Conservation (phyloP, 2,888 invertebrate species). For the Cryptus viduatorius region DNA sequence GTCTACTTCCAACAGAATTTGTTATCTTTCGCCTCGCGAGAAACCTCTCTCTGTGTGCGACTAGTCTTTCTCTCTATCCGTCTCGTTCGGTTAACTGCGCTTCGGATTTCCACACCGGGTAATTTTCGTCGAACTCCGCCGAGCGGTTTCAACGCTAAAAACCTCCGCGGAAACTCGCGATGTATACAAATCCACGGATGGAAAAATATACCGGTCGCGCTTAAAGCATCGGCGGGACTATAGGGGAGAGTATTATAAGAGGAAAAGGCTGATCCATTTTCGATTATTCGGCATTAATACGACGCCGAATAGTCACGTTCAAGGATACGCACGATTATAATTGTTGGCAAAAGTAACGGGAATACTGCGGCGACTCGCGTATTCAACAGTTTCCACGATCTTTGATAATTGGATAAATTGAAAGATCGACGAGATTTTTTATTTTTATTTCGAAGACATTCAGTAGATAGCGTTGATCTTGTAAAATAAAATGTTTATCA, state of each 20-base stretch:
- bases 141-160: not conserved
- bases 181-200: conserved; percentile 45
- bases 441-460: too few relatives aligned
- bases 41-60: not conserved
- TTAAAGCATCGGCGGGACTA: not conserved
- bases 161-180: conserved; percentile 5
- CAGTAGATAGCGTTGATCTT: too few relatives aligned
- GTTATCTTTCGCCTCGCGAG: conserved; percentile 36
- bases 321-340: conserved; percentile 20
- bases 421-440: too few relatives aligned
- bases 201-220: conserved; percentile 57
- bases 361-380: not conserved
- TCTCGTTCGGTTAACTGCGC: conserved; percentile 25
- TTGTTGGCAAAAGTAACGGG: not conserved
- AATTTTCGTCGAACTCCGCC: conserved; percentile 51
- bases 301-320: conserved; percentile 53
- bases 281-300: conserved; percentile 15
- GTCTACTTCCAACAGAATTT: conserved; percentile 48
- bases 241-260: not conserved
- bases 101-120: not conserved
- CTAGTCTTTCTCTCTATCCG: not conserved
- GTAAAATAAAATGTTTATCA: too few relatives aligned
- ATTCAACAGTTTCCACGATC: not conserved
- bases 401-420: too few relatives aligned
- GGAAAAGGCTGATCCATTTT: conserved; percentile 31